These are phyloP conservation scores for Oryzias curvinotus DNA, from an alignment of 2,113 vertebrate species.

Conservation along the genomic window DNA sequence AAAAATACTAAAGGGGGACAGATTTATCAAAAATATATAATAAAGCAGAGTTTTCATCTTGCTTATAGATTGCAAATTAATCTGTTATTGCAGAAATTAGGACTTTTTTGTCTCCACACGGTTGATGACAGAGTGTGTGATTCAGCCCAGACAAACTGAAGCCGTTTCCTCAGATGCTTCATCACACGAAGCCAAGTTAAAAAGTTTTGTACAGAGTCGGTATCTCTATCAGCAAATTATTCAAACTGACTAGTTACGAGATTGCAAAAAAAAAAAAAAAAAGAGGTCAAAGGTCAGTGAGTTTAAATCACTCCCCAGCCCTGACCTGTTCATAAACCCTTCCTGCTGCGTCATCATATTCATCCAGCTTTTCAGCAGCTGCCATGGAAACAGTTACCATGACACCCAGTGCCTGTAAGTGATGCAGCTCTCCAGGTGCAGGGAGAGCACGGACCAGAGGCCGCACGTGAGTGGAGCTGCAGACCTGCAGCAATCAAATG, in stretches of 20 bases:
- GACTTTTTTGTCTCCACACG: background rate
- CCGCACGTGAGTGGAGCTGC: slow-evolving; percentile 14
- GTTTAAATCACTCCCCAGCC: slow-evolving; percentile 21
- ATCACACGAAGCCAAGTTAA: background rate
- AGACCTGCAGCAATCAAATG: slow-evolving; percentile 18
- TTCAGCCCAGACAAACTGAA: background rate
- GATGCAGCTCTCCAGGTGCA: slow-evolving; percentile 74
- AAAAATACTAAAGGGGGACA: no score
- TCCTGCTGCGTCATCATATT: slow-evolving; percentile 55
- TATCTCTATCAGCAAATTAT: background rate
- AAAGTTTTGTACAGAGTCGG: background rate
- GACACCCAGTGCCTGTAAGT: slow-evolving; percentile 63
- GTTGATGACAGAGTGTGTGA: background rate
- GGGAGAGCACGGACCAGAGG: slow-evolving; percentile 41
- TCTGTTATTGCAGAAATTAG: background rate
- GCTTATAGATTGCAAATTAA: no score
- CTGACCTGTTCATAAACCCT: slow-evolving; percentile 37
- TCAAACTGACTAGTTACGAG: background rate
- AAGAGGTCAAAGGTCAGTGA: slow-evolving; percentile 33
- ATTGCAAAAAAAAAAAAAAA: background rate
- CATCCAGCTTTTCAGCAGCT: slow-evolving; percentile 60
- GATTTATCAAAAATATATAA: no score
- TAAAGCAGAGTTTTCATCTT: no score
- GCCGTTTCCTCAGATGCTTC: background rate
- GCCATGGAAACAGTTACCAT: slow-evolving; percentile 69